Percentiles rank a stretch among this genome's conserved stretches.
phyloP scores from a whole-genome alignment of 2,797 vertebrate genomes.

The Carcharodon carcharias region DNA sequence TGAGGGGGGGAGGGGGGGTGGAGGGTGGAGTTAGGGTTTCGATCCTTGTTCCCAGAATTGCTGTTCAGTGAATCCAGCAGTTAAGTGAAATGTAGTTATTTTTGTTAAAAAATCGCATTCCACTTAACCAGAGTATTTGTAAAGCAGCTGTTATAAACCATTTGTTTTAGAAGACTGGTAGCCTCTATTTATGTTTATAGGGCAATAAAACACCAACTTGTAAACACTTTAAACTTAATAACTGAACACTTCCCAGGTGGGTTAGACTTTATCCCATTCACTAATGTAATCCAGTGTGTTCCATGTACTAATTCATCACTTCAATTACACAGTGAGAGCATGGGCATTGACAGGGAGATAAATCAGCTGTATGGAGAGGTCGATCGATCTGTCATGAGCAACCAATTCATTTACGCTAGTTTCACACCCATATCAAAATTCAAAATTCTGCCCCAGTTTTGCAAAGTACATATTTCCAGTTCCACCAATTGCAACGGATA shows the following conservation, averaged over 20 bases:
- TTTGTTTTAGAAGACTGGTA: background rate
- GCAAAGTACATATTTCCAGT: background rate
- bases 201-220: background rate
- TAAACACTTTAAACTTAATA: background rate
- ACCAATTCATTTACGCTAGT: background rate
- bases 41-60: background rate
- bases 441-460: background rate
- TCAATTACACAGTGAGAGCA: background rate
- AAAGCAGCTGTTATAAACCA: background rate
- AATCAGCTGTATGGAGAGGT: background rate
- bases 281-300: background rate
- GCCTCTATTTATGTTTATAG: conserved; percentile 4
- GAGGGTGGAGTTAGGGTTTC: background rate
- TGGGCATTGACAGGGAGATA: background rate
- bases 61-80: background rate
- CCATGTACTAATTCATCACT: background rate
- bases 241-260: background rate
- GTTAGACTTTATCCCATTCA: background rate
- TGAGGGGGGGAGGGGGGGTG: too few relatives aligned
- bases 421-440: background rate
- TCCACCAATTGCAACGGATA: too few relatives aligned
- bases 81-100: background rate
- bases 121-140: background rate
- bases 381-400: background rate
- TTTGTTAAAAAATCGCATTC: background rate